A percentile compares a stretch with the other conserved stretches of the same genome.
phyloP scores from a whole-genome alignment of 2,888 invertebrate species.

The Rotaria sp. region DNA sequence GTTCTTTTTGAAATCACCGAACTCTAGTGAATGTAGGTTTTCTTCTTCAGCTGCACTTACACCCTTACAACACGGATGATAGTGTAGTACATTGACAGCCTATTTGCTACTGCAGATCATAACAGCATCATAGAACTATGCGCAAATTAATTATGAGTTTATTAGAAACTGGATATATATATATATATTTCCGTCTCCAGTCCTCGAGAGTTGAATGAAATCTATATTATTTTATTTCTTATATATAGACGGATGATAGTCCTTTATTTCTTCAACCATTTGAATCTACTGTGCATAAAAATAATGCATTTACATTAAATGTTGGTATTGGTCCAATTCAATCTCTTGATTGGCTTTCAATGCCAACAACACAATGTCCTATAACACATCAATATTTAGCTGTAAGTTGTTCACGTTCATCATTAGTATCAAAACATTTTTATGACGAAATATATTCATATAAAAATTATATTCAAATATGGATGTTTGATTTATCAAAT shows the following conservation, averaged over 20 bases:
- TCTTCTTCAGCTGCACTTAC: too few species aligned
- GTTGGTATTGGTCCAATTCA: background rate
- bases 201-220: too few species aligned
- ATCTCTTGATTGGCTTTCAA: slow-evolving; percentile 3
- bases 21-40: too few species aligned
- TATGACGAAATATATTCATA: slow-evolving; percentile 7
- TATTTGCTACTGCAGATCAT: too few species aligned
- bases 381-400: slow-evolving; percentile 10
- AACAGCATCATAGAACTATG: too few species aligned
- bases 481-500: slow-evolving; percentile 18
- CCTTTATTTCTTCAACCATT: background rate
- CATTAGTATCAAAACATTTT: background rate
- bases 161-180: too few species aligned
- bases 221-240: background rate
- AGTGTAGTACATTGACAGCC: too few species aligned
- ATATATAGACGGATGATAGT: background rate
- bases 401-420: slow-evolving; percentile 12
- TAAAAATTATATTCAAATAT: slow-evolving; percentile 13
- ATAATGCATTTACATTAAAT: slow-evolving; percentile 6
- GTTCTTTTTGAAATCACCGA: too few species aligned
- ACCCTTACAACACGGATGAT: too few species aligned
- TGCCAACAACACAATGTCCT: background rate
- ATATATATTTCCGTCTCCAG: too few species aligned
- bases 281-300: slow-evolving; percentile 6
- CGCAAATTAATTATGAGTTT: too few species aligned